Evolutionary conservation across 2,888 invertebrate genomes (phyloP), one percentile per base, ranked within the genome.

Genomic region (Catocala fraxini): DNA sequence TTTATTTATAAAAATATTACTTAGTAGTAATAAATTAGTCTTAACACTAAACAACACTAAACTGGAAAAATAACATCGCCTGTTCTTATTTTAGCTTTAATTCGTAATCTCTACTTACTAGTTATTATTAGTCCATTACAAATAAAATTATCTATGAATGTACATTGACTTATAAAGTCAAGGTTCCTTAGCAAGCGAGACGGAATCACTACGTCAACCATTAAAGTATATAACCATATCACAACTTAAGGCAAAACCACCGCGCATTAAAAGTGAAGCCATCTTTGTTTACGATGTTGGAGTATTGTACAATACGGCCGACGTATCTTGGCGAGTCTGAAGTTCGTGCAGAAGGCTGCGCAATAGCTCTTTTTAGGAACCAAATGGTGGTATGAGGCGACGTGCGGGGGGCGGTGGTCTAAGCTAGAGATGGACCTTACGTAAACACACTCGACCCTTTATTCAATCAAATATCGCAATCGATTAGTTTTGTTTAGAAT

Each of bases 1-100:
- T 86, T 87, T 90, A 91, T 90, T 89, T 91, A 92, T 90, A 92
- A 92, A 90, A 89, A 88, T 86, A 81, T 78, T 75, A 25, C 25
- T 25, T 25, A 79, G 71, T 79, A 80, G 65, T 77, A 75, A 73
- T 80, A 81, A 73, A 79, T 81, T 82, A 81, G 68, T 71, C 77
- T 79, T 79, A 80, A 70, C 46, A 55, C 68, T 82, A 77, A 77
- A 77, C 79, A 80, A 80, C 77, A 68, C 71, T 81, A 82, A 79
- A 74, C 76, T 87, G 87, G 80, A 87, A 89, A 87, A 88, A 89
- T 87, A 87, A 83, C 72, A 68, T 71, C 65, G 65, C 70, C 65
- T 73, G 69, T 69, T 47, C 68, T 77, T 74, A 75, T 51, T 43
- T 34, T 70, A 75, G 45, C 33, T 42, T 56, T 70, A 60, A 63